Percentiles rank a stretch among this genome's conserved stretches.
Conservation (phyloP, 2,888 invertebrate species). For the Alcis repandata region DNA sequence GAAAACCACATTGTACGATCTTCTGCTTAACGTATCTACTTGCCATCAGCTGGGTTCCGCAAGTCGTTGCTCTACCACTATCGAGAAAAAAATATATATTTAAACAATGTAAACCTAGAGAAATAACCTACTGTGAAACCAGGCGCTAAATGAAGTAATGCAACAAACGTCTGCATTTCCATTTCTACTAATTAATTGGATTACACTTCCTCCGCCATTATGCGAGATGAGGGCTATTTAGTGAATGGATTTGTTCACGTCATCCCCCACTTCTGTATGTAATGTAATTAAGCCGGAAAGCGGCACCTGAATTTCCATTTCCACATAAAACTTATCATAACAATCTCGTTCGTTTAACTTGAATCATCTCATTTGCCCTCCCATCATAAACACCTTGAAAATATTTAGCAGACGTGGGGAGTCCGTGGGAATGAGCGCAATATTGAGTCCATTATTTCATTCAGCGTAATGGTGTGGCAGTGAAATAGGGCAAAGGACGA, state of each 20-base stretch:
- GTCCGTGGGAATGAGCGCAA: slow-evolving; percentile 72
- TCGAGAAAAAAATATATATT: slow-evolving; percentile 38
- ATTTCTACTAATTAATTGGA: slow-evolving; percentile 80
- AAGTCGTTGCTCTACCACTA: no score
- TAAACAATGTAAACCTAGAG: slow-evolving; percentile 53
- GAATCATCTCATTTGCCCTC: slow-evolving; percentile 57
- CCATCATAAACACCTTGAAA: slow-evolving; percentile 71
- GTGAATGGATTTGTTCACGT: slow-evolving; percentile 75
- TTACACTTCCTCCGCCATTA: slow-evolving; percentile 76
- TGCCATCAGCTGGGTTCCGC: no score
- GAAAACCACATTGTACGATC: no score
- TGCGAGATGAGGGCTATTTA: slow-evolving; percentile 76
- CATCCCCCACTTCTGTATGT: slow-evolving; percentile 71
- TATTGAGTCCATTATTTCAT: slow-evolving; percentile 81
- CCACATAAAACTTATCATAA: slow-evolving; percentile 42
- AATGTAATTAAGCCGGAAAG: slow-evolving; percentile 65
- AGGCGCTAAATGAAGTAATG: slow-evolving; percentile 4
- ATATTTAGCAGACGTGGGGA: slow-evolving; percentile 69
- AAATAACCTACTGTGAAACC: slow-evolving; percentile 14
- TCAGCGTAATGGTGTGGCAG: slow-evolving; percentile 82
- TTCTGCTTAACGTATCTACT: no score
- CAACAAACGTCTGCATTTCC: slow-evolving; percentile 61
- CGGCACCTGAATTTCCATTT: slow-evolving; percentile 17
- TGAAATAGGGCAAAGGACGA: slow-evolving; percentile 81
- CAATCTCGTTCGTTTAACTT: slow-evolving; percentile 46